Evolutionary conservation across 1,140 invertebrate species (phyloP), one percentile per base, ranked within the genome.

Genomic region (Cardiocondyla obscurior): DNA sequence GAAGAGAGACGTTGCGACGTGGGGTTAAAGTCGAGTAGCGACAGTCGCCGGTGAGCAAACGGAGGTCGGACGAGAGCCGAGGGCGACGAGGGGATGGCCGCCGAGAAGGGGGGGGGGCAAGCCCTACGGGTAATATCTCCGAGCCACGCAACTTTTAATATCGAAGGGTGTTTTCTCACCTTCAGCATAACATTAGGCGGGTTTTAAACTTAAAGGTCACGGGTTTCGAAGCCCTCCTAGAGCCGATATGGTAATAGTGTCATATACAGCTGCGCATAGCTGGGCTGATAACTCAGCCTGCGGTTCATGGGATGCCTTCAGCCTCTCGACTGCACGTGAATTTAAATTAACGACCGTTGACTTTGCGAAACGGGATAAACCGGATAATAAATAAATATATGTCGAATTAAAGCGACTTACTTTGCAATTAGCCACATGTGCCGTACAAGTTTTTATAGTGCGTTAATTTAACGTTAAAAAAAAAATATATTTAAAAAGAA

Each of bases 81-180:
- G 60, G 76, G 70, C 70, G 85, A 82, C 62, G 46, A 42, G 36
- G 25, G 28, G 14, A 42, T 62, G 53, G 28, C 12, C 53, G 67
- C 44, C 51, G 62, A 53, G 74, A 73, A 42, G 51, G 55, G 28
- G 57, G 22, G 25, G 44, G 39, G 62, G 33, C 36, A 73, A 49
- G 62, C 70, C 55, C 82, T 62, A 14, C 25, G 69, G 84, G 82
- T 92, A 92, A 92, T 93, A 92, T 90, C 90, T 89, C 81, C 82
- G 84, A 90, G 88, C 91, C 92, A 93, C 91, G 90, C 91, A 91
- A 93, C 88, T 93, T 92, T 92, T 93, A 93, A 93, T 93, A 93
- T 93, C 90, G 91, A 92, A 91, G 91, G 91, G 91, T 92, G 92
- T 92, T 93, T 92, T 93, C 91, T 92, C 91, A 93, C 91, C 89